Percentiles rank a stretch among this genome's conserved stretches.
phyloP scores from a whole-genome alignment of 2,888 invertebrate species.

The Nephrocerus scutellatus region DNA sequence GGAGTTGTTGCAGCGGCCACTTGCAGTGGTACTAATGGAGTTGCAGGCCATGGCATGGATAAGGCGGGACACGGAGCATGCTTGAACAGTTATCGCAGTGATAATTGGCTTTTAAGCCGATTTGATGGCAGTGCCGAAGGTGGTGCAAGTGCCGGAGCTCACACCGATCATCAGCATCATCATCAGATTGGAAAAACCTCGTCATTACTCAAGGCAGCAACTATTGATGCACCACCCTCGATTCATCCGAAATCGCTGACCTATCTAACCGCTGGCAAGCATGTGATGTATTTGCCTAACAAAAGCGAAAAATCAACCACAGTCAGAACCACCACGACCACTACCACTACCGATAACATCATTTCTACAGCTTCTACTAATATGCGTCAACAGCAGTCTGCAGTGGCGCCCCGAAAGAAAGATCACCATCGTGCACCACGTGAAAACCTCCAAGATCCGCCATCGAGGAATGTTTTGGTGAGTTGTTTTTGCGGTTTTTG shows the following conservation, averaged over 20 bases:
- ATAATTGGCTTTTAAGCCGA: slow-evolving; percentile 74
- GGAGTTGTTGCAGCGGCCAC: too few relatives aligned
- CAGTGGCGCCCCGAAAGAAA: slow-evolving; percentile 10
- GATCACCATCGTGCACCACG: slow-evolving; percentile 16
- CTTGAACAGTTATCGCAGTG: slow-evolving; percentile 33
- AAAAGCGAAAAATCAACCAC: slow-evolving; percentile 13
- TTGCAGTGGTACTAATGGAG: too few relatives aligned
- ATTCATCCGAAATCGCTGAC: slow-evolving; percentile 47
- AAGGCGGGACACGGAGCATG: slow-evolving; percentile 17
- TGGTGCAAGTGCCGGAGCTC: too few relatives aligned
- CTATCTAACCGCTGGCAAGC: slow-evolving; percentile 59
- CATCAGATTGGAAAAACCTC: slow-evolving; percentile 18
- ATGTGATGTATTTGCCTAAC: slow-evolving; percentile 67
- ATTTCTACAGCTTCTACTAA: too few relatives aligned
- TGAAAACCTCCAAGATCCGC: slow-evolving; percentile 26
- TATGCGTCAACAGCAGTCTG: too few relatives aligned
- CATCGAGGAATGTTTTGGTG: too few relatives aligned
- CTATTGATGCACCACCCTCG: slow-evolving; percentile 19
- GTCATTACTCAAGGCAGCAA: slow-evolving; percentile 30
- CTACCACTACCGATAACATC: background rate
- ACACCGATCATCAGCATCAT: background rate
- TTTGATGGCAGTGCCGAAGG: slow-evolving; percentile 48
- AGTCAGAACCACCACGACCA: background rate
- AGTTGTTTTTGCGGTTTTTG: too few relatives aligned
- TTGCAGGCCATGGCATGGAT: slow-evolving; percentile 25